Conservation (phyloP, 2,113 vertebrate genomes). For the Lophochroa leadbeateri region DNA sequence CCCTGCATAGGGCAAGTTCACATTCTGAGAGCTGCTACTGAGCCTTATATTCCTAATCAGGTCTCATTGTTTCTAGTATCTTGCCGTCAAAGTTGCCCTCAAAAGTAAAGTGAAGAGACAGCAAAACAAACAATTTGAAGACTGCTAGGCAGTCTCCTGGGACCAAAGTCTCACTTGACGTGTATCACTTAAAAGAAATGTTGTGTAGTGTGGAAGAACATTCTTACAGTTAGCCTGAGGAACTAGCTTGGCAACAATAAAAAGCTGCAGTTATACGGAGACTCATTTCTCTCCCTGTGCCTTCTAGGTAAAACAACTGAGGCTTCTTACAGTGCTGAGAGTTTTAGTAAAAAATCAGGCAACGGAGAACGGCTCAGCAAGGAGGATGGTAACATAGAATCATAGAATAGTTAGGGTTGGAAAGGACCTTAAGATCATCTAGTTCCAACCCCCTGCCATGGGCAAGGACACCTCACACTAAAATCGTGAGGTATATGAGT, state of each 20-base stretch:
- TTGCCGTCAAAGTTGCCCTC: slow-evolving; percentile 24
- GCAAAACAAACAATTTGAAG: slow-evolving; percentile 49
- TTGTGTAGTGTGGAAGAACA: slow-evolving; percentile 43
- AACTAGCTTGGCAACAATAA: slow-evolving; percentile 52
- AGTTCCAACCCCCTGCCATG: too few relatives aligned
- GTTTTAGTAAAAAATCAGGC: slow-evolving; percentile 20
- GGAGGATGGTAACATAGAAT: neutral
- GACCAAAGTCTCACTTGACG: slow-evolving; percentile 41
- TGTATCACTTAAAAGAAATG: slow-evolving; percentile 55
- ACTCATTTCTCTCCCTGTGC: slow-evolving; percentile 46
- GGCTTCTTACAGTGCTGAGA: slow-evolving; percentile 31
- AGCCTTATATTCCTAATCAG: slow-evolving; percentile 16
- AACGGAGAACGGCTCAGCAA: slow-evolving; percentile 1
- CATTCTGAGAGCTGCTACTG: neutral
- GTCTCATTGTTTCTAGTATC: neutral
- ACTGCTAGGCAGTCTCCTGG: slow-evolving; percentile 34
- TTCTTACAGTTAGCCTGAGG: slow-evolving; percentile 54
- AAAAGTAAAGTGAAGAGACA: slow-evolving; percentile 22
- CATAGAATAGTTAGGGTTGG: too few relatives aligned
- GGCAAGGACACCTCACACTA: too few relatives aligned
- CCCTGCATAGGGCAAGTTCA: neutral
- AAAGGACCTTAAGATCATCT: too few relatives aligned
- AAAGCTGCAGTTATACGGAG: slow-evolving; percentile 42
- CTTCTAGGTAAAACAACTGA: slow-evolving; percentile 42
- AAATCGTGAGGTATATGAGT: neutral